Conservation (phyloP, 2,797 vertebrate species). For the Triplophysa yarkandensis region DNA sequence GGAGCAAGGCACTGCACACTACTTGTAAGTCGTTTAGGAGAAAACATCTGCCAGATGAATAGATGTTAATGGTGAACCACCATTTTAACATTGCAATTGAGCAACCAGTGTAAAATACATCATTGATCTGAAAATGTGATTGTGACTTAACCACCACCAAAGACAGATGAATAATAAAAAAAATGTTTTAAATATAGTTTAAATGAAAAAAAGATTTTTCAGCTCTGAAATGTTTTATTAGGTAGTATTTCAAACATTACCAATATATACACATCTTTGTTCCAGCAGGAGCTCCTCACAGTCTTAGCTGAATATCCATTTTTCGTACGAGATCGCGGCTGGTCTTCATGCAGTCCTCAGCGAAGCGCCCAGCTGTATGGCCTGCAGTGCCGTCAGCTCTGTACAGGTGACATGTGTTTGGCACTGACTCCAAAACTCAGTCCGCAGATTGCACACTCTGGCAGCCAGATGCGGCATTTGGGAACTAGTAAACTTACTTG, state of each 20-base stretch:
- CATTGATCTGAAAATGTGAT: no score
- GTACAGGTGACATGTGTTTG: slow-evolving; percentile 77
- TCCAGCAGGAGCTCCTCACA: slow-evolving; percentile 78
- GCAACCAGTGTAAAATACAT: no score
- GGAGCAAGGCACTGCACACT: no score
- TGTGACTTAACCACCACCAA: no score
- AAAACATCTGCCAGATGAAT: no score
- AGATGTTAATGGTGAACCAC: no score
- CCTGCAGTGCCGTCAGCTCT: slow-evolving; percentile 77
- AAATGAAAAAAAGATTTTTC: no score
- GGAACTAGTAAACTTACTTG: slow-evolving; percentile 59
- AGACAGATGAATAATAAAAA: no score
- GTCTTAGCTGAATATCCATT: slow-evolving; percentile 84
- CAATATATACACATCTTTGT: slow-evolving; percentile 1
- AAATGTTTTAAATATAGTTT: no score
- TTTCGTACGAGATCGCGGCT: slow-evolving; percentile 79
- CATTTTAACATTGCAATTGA: no score
- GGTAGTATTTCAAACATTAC: slow-evolving; percentile 6
- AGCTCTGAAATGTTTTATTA: background rate
- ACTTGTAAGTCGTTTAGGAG: no score
- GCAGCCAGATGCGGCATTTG: slow-evolving; percentile 52
- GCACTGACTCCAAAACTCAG: slow-evolving; percentile 73
- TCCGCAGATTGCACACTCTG: slow-evolving; percentile 47
- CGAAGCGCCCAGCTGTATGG: slow-evolving; percentile 77
- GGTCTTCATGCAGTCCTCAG: slow-evolving; percentile 82